A percentile compares a stretch with the other conserved stretches of the same genome.
These are phyloP conservation scores for Lymantria monacha DNA, from an alignment of 2,888 invertebrate genomes.

Conservation along the genomic window DNA sequence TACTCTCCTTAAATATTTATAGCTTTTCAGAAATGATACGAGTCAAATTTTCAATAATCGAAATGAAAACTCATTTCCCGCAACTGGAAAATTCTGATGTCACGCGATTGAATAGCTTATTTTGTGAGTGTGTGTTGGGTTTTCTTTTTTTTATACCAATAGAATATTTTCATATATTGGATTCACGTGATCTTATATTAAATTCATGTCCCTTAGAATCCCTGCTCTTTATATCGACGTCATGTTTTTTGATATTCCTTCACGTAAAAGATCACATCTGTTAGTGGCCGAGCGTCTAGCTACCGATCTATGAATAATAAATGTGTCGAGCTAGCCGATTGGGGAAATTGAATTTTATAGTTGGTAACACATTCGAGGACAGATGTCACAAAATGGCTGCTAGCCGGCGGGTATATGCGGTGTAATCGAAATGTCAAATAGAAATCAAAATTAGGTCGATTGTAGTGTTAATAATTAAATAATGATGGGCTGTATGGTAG, in stretches of 20 bases:
- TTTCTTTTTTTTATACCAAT: constrained; percentile 40
- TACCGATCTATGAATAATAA: constrained; percentile 81
- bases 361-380: constrained; percentile 79
- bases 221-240: constrained; percentile 60
- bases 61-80: constrained; percentile 52
- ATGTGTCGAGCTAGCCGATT: constrained; percentile 78
- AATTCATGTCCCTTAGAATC: constrained; percentile 65
- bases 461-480: constrained; percentile 82
- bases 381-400: constrained; percentile 79
- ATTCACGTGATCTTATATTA: constrained; percentile 60
- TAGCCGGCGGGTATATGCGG: constrained; percentile 65
- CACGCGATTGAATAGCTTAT: constrained; percentile 56
- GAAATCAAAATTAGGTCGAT: constrained; percentile 82
- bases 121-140: constrained; percentile 40
- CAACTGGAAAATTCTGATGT: constrained; percentile 38
- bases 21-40: constrained; percentile 45
- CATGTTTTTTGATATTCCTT: constrained; percentile 75
- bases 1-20: constrained; percentile 54
- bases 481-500: constrained; percentile 59
- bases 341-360: constrained; percentile 83
- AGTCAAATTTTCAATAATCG: constrained; percentile 47
- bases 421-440: constrained; percentile 80
- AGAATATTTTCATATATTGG: constrained; percentile 51
- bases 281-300: constrained; percentile 76
- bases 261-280: constrained; percentile 81